Percentiles rank a stretch among this genome's conserved stretches.
Evolutionary conservation across 2,888 invertebrate genomes (phyloP).

Genomic region (Stomorhina lunata): DNA sequence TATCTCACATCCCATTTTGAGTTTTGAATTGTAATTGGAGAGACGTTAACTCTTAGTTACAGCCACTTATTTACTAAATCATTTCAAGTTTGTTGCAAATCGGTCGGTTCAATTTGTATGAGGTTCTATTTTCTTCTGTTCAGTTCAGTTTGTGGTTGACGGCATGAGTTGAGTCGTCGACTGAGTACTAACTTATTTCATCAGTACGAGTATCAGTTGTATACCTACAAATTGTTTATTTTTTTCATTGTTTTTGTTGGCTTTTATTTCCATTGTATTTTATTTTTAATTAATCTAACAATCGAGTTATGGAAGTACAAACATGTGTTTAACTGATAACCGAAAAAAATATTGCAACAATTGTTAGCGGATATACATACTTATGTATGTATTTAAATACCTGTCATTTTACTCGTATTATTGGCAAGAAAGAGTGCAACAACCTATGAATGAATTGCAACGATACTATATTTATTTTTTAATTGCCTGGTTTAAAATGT

Average conservation of each 20-base stretch:
- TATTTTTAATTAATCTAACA: constrained; percentile 19
- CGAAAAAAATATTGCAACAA: constrained; percentile 7
- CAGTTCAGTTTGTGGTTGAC: not conserved
- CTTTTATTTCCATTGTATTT: not conserved
- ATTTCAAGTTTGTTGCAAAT: constrained; percentile 40
- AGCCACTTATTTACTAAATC: constrained; percentile 44
- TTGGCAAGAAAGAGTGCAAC: no score
- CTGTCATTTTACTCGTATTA: no score
- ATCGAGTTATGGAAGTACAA: not conserved
- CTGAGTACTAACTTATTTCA: not conserved
- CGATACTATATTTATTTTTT: no score
- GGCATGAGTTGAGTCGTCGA: not conserved
- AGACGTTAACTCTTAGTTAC: constrained; percentile 20
- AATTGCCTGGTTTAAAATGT: no score
- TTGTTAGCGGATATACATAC: not conserved
- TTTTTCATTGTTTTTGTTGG: constrained; percentile 5
- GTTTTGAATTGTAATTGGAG: not conserved
- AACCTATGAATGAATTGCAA: no score
- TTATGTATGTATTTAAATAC: no score
- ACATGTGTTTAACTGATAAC: constrained; percentile 32
- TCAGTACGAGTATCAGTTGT: constrained; percentile 2
- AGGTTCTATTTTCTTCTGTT: no score
- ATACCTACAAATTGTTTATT: not conserved
- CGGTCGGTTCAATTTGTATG: no score
- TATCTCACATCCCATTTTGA: constrained; percentile 74